Percentiles rank a stretch among this genome's conserved stretches.
These are phyloP conservation scores for Botia kubotai DNA, from an alignment of 2,797 vertebrate genomes.

Conservation along the genomic window DNA sequence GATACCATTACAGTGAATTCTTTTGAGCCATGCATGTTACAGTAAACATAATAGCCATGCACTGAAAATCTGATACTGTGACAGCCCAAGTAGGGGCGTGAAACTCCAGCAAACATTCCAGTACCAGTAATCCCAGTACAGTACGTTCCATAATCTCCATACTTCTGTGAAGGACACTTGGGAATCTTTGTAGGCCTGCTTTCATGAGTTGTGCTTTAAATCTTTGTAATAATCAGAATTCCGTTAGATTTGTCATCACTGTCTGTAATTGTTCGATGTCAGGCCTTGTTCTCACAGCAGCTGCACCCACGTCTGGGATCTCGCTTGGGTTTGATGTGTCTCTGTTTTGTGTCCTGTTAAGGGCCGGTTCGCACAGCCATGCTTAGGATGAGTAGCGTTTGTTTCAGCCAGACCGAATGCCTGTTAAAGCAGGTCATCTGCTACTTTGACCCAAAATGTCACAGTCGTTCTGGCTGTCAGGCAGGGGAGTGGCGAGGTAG, in stretches of 20 bases:
- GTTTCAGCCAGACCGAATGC: conserved; percentile 52
- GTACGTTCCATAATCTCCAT: no score
- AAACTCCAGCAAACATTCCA: no score
- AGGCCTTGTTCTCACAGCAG: conserved; percentile 56
- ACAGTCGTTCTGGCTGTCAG: conserved; percentile 38
- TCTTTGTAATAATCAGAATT: no score
- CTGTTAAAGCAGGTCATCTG: conserved; percentile 54
- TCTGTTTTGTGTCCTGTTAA: conserved; percentile 62
- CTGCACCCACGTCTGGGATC: conserved; percentile 44
- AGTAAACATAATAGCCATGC: no score
- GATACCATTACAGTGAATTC: no score
- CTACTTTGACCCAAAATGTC: conserved; percentile 57
- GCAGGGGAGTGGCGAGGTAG: conserved; percentile 5
- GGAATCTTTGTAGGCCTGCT: no score
- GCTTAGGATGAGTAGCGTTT: conserved; percentile 44
- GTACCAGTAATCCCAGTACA: no score
- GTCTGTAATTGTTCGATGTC: conserved; percentile 52
- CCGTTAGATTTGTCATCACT: conserved; percentile 62
- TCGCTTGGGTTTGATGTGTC: conserved; percentile 53
- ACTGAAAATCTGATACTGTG: no score
- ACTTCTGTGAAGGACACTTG: neutral
- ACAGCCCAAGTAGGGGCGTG: no score
- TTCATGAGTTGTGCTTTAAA: no score
- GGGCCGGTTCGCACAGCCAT: conserved; percentile 39
- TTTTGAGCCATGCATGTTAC: no score